Conservation (phyloP, 1,140 invertebrate genomes). For the Saccostrea glomerata region DNA sequence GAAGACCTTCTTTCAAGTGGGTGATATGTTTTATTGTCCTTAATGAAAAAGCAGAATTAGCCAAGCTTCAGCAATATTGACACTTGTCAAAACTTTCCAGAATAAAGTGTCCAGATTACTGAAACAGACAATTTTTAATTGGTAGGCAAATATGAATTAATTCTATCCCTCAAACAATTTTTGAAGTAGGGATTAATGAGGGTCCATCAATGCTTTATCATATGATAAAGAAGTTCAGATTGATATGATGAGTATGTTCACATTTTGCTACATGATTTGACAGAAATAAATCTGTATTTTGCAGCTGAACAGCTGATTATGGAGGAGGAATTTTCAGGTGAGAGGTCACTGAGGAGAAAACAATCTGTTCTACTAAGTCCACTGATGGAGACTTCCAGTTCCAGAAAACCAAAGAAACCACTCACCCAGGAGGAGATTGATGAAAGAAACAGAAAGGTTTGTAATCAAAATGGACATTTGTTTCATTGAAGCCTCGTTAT, state of each 20-base stretch:
- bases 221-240: too few relatives aligned
- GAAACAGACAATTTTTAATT: too few relatives aligned
- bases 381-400: slow-evolving; percentile 54
- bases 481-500: too few relatives aligned
- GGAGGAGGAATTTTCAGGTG: slow-evolving; percentile 56
- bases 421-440: slow-evolving; percentile 75
- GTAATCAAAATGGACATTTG: not conserved
- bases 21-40: not conserved
- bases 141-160: too few relatives aligned
- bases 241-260: too few relatives aligned
- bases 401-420: slow-evolving; percentile 59
- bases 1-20: slow-evolving; percentile 69
- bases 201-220: too few relatives aligned
- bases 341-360: slow-evolving; percentile 63
- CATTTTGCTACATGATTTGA: too few relatives aligned
- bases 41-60: too few relatives aligned
- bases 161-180: too few relatives aligned
- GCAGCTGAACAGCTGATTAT: slow-evolving; percentile 64
- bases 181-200: too few relatives aligned
- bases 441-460: slow-evolving; percentile 71
- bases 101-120: not conserved
- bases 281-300: not conserved
- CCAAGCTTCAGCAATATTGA: too few relatives aligned
- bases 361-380: slow-evolving; percentile 55
- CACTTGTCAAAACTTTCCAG: too few relatives aligned